These are phyloP conservation scores for Carpatolechia fugitivella DNA, from an alignment of 2,888 invertebrate species.

Conservation along the genomic window DNA sequence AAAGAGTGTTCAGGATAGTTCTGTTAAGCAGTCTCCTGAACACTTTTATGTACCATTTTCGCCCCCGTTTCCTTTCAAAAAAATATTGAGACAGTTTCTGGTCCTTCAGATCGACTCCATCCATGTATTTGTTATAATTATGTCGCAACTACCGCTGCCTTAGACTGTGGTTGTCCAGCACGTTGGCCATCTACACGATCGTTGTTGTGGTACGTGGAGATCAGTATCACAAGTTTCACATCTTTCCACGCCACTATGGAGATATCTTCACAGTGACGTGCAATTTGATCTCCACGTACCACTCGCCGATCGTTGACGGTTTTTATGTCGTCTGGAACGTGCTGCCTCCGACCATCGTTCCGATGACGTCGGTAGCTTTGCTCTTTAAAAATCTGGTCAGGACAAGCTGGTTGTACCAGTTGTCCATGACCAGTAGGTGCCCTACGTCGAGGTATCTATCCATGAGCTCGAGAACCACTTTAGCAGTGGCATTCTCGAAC, in stretches of 20 bases:
- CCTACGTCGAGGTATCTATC: constrained; percentile 21
- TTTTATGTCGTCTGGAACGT: neutral
- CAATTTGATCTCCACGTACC: neutral
- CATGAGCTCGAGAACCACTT: constrained; percentile 23
- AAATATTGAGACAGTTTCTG: constrained; percentile 21
- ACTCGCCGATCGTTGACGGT: neutral
- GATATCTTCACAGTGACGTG: neutral
- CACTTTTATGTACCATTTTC: constrained; percentile 24
- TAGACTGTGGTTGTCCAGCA: constrained; percentile 2
- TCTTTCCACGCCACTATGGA: neutral
- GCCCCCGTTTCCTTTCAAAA: constrained; percentile 19
- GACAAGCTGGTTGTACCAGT: constrained; percentile 22
- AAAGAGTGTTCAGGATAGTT: neutral
- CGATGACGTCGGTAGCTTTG: constrained; percentile 7
- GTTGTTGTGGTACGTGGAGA: constrained; percentile 13
- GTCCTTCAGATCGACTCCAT: neutral
- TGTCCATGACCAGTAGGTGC: constrained; percentile 22
- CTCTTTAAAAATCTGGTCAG: constrained; percentile 21
- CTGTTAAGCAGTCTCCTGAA: constrained; percentile 19
- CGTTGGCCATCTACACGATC: constrained; percentile 1
- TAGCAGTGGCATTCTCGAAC: constrained; percentile 24
- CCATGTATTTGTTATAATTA: constrained; percentile 13
- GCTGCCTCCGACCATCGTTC: neutral
- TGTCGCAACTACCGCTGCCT: neutral
- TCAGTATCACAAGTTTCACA: neutral